These are phyloP conservation scores for Mus minutoides DNA, from an alignment of 2,797 vertebrate genomes.

Conservation along the genomic window DNA sequence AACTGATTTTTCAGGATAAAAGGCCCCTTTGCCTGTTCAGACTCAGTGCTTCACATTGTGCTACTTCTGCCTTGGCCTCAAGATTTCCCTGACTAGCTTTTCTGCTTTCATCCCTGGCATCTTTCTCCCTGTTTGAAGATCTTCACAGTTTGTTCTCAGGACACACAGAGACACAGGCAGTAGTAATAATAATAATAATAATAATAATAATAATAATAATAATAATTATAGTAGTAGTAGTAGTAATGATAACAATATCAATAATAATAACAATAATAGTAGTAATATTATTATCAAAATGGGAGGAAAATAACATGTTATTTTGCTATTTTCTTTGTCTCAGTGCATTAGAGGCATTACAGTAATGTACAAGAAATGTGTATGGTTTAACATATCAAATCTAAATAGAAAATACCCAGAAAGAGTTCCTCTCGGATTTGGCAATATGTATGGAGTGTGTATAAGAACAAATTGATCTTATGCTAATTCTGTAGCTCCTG, in stretches of 20 bases:
- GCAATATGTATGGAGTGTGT: not conserved
- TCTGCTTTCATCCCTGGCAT: not conserved
- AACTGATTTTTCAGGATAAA: not conserved
- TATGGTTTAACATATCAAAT: not conserved
- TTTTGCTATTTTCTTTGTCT: not conserved
- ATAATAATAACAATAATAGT: not conserved
- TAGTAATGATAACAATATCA: too few relatives aligned
- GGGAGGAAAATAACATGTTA: not conserved
- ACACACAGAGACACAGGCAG: not conserved
- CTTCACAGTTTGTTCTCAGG: not conserved
- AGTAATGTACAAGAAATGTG: not conserved
- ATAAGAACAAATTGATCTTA: slow-evolving; percentile 43
- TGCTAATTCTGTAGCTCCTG: not conserved
- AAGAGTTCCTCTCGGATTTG: not conserved
- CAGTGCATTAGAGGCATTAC: too few relatives aligned
- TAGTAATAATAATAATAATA: too few relatives aligned
- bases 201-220: too few relatives aligned
- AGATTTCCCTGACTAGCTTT: not conserved
- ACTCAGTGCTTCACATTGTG: not conserved
- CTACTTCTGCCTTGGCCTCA: not conserved
- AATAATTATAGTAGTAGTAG: too few relatives aligned
- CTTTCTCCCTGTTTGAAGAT: not conserved
- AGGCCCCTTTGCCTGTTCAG: not conserved
- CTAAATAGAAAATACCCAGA: not conserved
- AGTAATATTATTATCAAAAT: not conserved